Evolutionary conservation across 2,888 invertebrate species (phyloP).

Genomic region (Opisthograptis luteolata): DNA sequence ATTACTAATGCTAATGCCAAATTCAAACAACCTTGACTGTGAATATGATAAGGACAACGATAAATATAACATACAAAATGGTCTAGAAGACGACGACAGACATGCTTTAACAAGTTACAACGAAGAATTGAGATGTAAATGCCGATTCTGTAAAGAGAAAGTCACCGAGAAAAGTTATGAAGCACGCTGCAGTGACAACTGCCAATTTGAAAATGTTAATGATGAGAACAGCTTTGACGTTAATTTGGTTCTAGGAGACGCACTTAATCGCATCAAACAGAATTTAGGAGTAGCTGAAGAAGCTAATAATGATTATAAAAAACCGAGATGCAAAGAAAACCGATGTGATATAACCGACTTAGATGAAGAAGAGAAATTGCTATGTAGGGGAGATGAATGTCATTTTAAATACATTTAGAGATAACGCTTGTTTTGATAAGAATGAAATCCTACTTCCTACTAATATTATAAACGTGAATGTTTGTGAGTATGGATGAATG

Average conservation of each 20-base stretch:
- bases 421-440: too few relatives aligned
- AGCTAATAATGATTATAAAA: background rate
- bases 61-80: background rate
- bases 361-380: constrained; percentile 10
- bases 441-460: too few relatives aligned
- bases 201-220: background rate
- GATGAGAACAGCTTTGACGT: background rate
- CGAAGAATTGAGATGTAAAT: constrained; percentile 3
- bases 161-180: constrained; percentile 4
- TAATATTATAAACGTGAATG: too few relatives aligned
- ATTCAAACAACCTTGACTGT: background rate
- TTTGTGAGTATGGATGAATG: too few relatives aligned
- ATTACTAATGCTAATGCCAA: background rate
- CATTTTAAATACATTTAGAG: constrained; percentile 6
- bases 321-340: background rate
- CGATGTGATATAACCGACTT: constrained; percentile 6
- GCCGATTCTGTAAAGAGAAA: constrained; percentile 3
- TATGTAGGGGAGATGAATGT: constrained; percentile 5
- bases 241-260: background rate
- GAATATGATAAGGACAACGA: background rate
- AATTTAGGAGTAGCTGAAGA: background rate
- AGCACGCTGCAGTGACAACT: background rate
- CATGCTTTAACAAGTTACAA: constrained; percentile 1
- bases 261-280: background rate
- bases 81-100: background rate